phyloP scores from a whole-genome alignment of 2,113 vertebrate species.

The Mirounga angustirostris region DNA sequence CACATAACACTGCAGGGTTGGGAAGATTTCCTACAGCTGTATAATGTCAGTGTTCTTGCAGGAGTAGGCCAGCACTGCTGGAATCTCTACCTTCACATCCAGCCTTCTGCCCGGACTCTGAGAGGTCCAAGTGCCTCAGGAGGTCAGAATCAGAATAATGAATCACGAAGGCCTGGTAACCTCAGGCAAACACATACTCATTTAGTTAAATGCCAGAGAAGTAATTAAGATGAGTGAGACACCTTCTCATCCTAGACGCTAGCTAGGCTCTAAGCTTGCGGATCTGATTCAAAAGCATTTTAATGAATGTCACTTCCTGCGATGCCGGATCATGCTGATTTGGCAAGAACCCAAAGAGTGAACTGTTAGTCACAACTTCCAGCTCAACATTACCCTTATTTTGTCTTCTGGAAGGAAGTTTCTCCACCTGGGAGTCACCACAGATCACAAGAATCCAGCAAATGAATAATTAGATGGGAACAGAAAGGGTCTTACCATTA shows the following conservation, averaged over 20 bases:
- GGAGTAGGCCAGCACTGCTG: accelerated
- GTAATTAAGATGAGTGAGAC: slow-evolving; percentile 18
- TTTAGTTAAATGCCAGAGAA: slow-evolving; percentile 39
- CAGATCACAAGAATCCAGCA: not conserved
- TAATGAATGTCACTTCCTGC: not conserved
- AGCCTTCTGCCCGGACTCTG: not conserved
- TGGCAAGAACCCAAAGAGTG: not conserved
- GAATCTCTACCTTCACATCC: not conserved
- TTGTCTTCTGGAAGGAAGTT: not conserved
- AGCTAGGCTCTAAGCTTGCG: not conserved
- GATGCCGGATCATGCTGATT: not conserved
- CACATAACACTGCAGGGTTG: too few species aligned
- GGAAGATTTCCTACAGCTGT: not conserved
- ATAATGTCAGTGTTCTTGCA: not conserved
- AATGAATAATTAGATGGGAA: not conserved
- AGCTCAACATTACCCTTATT: not conserved
- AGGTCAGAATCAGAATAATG: not conserved
- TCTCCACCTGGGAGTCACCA: not conserved
- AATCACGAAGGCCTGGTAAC: not conserved
- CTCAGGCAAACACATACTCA: not conserved
- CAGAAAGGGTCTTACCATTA: not conserved
- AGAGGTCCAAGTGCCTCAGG: not conserved
- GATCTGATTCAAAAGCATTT: not conserved
- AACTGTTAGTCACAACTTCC: not conserved
- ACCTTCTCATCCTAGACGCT: not conserved